phyloP scores from a whole-genome alignment of 64 coral and sea anemone species.

The Montipora foliosa region DNA sequence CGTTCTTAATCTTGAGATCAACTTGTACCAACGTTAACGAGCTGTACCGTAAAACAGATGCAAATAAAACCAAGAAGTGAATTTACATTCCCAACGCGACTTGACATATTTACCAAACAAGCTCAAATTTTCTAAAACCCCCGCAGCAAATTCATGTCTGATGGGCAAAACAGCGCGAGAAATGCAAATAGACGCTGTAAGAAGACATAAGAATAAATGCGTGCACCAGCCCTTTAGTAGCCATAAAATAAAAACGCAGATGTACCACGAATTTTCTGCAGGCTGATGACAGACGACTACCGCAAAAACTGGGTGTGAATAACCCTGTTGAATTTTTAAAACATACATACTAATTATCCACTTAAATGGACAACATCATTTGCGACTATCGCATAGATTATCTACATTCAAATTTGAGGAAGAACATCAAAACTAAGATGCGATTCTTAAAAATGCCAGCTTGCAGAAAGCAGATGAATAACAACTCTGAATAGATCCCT shows the following conservation, averaged over 20 bases:
- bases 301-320: constrained; percentile 32
- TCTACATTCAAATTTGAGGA: not conserved
- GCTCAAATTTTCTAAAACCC: not conserved
- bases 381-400: not conserved
- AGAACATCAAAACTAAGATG: no score
- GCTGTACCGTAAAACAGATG: constrained; percentile 19
- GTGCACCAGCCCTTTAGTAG: not conserved
- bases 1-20: not conserved
- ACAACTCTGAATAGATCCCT: not conserved
- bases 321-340: not conserved
- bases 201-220: not conserved
- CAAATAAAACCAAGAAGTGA: not conserved
- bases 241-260: not conserved
- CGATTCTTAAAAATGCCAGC: not conserved
- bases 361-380: constrained; percentile 28
- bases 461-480: not conserved
- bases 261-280: not conserved
- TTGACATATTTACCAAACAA: constrained; percentile 27
- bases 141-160: not conserved
- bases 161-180: not conserved
- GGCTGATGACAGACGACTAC: not conserved
- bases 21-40: not conserved
- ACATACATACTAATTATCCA: constrained; percentile 33
- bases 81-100: constrained; percentile 54
- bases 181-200: not conserved